Percentiles rank a stretch among this genome's conserved stretches.
Evolutionary conservation across 1,140 invertebrate genomes (phyloP).

Genomic region (Rhynchophorus ferrugineus): DNA sequence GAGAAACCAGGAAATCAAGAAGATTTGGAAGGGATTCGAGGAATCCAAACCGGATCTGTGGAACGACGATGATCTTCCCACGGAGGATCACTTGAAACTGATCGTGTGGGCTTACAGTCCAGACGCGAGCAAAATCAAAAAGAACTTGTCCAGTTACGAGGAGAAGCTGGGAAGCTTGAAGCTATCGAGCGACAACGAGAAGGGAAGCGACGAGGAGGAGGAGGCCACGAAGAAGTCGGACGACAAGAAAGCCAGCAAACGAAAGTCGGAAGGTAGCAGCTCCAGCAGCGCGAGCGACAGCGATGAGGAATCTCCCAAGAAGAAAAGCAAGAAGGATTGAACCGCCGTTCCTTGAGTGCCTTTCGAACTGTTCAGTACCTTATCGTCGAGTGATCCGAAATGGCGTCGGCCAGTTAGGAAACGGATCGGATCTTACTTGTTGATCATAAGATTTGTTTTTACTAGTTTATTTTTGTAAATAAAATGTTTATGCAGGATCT

Average conservation of each 20-base stretch:
- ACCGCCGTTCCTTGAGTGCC: background rate
- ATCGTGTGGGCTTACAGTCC: conserved; percentile 60
- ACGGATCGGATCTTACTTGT: too few species aligned
- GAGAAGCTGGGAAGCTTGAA: conserved; percentile 32
- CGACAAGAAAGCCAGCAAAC: conserved; percentile 24
- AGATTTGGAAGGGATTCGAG: conserved; percentile 48
- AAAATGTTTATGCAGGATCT: too few species aligned
- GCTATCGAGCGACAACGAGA: conserved; percentile 17
- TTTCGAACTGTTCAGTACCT: too few species aligned
- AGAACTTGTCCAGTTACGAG: conserved; percentile 33
- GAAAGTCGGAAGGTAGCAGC: conserved; percentile 26
- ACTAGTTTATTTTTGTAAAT: too few species aligned
- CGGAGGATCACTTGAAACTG: conserved; percentile 50
- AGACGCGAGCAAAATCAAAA: conserved; percentile 45
- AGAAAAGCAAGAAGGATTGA: conserved; percentile 28
- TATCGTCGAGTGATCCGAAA: too few species aligned
- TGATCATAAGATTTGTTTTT: too few species aligned
- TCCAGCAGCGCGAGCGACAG: conserved; percentile 12
- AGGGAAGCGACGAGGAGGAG: conserved; percentile 17
- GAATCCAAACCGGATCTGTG: conserved; percentile 46
- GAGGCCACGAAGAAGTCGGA: conserved; percentile 13
- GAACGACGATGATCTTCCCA: conserved; percentile 49
- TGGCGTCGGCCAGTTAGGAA: too few species aligned
- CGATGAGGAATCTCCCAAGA: conserved; percentile 34
- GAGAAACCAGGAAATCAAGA: conserved; percentile 49